phyloP scores from a whole-genome alignment of 2,888 invertebrate species.

The Drosophila emarginata region DNA sequence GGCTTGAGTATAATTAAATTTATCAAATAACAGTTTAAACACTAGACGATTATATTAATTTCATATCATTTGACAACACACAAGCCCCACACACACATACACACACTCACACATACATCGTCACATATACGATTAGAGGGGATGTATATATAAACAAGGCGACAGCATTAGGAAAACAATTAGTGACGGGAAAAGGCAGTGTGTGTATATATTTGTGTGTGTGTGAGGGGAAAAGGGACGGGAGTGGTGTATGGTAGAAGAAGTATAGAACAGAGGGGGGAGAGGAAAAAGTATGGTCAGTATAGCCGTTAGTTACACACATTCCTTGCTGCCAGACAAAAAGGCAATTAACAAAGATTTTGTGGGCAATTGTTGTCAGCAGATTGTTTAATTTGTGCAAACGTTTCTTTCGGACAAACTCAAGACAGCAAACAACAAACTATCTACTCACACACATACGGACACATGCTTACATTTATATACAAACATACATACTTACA shows the following conservation, averaged over 20 bases:
- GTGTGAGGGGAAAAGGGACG: background rate
- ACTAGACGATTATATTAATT: conserved; percentile 44
- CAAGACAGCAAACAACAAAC: conserved; percentile 18
- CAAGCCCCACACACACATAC: conserved; percentile 17
- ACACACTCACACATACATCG: conserved; percentile 9
- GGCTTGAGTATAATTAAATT: conserved; percentile 36
- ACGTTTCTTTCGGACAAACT: conserved; percentile 21
- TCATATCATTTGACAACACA: conserved; percentile 34
- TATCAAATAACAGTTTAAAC: conserved; percentile 41
- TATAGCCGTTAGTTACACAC: conserved; percentile 14
- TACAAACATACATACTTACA: conserved; percentile 4
- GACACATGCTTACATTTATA: conserved; percentile 2
- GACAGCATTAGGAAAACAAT: conserved; percentile 36
- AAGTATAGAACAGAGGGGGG: no score
- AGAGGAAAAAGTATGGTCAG: background rate
- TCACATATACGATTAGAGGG: background rate
- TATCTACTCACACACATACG: conserved; percentile 9
- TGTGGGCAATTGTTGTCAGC: conserved; percentile 57
- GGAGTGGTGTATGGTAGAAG: background rate
- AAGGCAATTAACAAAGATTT: conserved; percentile 60
- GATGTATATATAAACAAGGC: conserved; percentile 28
- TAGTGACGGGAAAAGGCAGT: conserved; percentile 7
- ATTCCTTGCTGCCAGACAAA: conserved; percentile 43
- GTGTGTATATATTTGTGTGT: background rate
- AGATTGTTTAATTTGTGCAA: conserved; percentile 50